Conservation (phyloP, 2,113 vertebrate species). For the Ibidorhyncha struthersii region DNA sequence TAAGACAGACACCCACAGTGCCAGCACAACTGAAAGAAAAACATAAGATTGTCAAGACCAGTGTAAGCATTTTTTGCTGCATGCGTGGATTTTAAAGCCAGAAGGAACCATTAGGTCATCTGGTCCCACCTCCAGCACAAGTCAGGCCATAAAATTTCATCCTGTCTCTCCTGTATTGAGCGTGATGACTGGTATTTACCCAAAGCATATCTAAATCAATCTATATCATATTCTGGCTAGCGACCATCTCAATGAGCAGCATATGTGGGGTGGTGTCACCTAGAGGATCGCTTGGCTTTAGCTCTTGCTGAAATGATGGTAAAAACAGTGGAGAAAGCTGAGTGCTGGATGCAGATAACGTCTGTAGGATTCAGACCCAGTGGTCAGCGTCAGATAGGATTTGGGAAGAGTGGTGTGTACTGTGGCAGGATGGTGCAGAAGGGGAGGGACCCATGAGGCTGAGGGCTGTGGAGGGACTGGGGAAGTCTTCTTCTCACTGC, state of each 20-base stretch:
- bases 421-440: background rate
- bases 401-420: background rate
- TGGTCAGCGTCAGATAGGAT: background rate
- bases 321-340: background rate
- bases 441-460: background rate
- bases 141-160: background rate
- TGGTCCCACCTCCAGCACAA: background rate
- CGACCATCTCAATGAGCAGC: background rate
- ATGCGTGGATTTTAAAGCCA: background rate
- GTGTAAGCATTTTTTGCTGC: background rate
- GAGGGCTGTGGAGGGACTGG: background rate
- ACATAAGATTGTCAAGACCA: background rate
- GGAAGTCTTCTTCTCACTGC: background rate
- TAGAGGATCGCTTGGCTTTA: background rate
- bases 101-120: background rate
- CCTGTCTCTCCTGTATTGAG: background rate
- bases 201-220: background rate
- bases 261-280: background rate
- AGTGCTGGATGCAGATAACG: background rate
- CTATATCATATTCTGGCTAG: background rate
- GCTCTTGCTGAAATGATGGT: background rate
- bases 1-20: background rate
- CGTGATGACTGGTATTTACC: background rate
- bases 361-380: background rate
- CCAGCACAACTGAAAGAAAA: background rate